phyloP scores from a whole-genome alignment of 2,888 invertebrate species.

The Antheraea assamensis region DNA sequence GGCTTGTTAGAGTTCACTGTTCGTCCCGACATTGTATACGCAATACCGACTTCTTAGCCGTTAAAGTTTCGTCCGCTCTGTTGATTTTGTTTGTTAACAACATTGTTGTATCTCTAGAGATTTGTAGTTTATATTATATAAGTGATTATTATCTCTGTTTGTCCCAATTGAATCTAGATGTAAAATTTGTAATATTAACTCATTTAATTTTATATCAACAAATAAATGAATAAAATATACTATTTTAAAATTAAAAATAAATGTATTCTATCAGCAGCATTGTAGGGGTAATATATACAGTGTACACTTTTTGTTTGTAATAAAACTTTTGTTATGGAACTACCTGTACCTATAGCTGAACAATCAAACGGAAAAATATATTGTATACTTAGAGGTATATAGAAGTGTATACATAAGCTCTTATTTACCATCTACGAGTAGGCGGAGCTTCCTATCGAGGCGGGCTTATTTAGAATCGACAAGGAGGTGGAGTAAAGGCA shows the following conservation, averaged over 20 bases:
- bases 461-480: slow-evolving; percentile 79
- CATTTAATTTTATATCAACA: background rate
- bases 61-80: slow-evolving; percentile 69
- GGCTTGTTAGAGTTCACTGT: slow-evolving; percentile 72
- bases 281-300: background rate
- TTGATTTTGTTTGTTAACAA: slow-evolving; percentile 73
- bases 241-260: background rate
- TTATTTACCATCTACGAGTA: slow-evolving; percentile 74
- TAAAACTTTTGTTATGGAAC: background rate
- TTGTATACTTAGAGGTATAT: slow-evolving; percentile 59
- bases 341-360: background rate
- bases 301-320: background rate
- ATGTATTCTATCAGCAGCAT: background rate
- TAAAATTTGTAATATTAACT: background rate
- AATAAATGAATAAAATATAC: background rate
- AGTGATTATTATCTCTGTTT: slow-evolving; percentile 5
- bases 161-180: background rate
- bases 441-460: slow-evolving; percentile 77
- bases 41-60: slow-evolving; percentile 73
- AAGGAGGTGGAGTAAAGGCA: slow-evolving; percentile 74
- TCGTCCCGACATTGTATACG: slow-evolving; percentile 67
- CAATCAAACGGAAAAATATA: slow-evolving; percentile 45
- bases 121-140: slow-evolving; percentile 36
- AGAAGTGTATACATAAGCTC: slow-evolving; percentile 68
- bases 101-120: slow-evolving; percentile 60